phyloP scores from a whole-genome alignment of 92 coral and sea anemone genomes.

The Scolanthus callimorphus region DNA sequence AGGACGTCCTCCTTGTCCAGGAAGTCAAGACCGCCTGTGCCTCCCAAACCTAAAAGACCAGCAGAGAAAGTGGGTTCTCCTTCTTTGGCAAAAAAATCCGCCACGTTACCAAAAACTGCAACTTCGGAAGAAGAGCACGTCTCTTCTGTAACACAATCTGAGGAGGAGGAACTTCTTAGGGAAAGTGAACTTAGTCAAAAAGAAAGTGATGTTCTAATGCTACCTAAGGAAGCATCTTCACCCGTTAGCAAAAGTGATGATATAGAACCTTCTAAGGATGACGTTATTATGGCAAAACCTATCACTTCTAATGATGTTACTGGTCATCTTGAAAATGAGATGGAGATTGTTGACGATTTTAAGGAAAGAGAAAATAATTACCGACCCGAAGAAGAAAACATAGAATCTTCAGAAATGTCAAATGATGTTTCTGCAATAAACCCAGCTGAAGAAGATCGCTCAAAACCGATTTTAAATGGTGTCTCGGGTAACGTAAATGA shows the following conservation, averaged over 20 bases:
- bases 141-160: neutral
- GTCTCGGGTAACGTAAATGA: no score
- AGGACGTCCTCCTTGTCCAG: slow-evolving; percentile 40
- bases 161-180: no score
- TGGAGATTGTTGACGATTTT: neutral
- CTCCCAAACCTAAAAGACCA: slow-evolving; percentile 53
- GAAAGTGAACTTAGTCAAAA: neutral
- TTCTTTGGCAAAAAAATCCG: slow-evolving; percentile 1
- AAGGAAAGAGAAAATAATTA: no score
- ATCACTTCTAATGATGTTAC: neutral
- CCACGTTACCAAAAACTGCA: slow-evolving; percentile 20
- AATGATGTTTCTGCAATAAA: no score
- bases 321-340: neutral
- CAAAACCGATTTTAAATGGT: no score
- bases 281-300: neutral
- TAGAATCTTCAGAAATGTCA: no score
- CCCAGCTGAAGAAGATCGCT: no score
- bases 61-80: neutral
- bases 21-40: slow-evolving; percentile 58
- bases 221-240: neutral
- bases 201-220: neutral
- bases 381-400: no score
- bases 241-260: neutral
- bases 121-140: neutral
- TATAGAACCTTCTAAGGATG: no score